These are phyloP conservation scores for Yponomeuta sedellus DNA, from an alignment of 2,888 invertebrate genomes.

Conservation along the genomic window DNA sequence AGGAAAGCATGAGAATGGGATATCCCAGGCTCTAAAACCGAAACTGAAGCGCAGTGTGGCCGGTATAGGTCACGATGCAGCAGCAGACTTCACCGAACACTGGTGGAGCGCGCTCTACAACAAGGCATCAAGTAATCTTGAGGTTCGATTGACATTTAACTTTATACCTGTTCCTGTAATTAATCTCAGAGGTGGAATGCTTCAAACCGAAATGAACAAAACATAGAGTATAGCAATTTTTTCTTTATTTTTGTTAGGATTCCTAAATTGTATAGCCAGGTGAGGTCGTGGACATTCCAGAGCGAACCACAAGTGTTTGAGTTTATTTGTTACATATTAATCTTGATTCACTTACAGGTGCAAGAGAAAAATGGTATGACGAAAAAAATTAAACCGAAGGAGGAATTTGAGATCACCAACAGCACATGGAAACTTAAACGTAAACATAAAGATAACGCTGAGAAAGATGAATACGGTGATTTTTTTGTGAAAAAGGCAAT, in stretches of 20 bases:
- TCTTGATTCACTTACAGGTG: conserved; percentile 36
- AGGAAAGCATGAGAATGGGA: conserved; percentile 88
- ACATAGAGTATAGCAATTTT: too few species aligned
- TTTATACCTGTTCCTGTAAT: too few species aligned
- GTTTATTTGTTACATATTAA: too few species aligned
- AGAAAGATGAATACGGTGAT: conserved; percentile 47
- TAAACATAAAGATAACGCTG: conserved; percentile 30
- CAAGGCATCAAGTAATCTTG: conserved; percentile 82
- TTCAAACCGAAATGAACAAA: too few species aligned
- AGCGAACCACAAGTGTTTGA: too few species aligned
- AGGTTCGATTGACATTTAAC: conserved; percentile 45
- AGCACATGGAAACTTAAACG: conserved; percentile 56
- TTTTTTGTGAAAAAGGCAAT: conserved; percentile 58
- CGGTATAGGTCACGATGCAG: conserved; percentile 86
- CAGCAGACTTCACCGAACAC: conserved; percentile 85
- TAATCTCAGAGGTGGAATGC: too few species aligned
- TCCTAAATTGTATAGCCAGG: too few species aligned
- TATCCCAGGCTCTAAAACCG: conserved; percentile 84
- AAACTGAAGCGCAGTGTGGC: conserved; percentile 86
- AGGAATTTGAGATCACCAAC: conserved; percentile 52
- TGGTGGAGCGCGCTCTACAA: conserved; percentile 92
- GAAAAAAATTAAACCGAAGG: conserved; percentile 56
- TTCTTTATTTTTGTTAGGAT: too few species aligned
- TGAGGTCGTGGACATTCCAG: too few species aligned
- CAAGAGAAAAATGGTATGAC: conserved; percentile 59